Base-by-base conservation (phyloP, 2,797 vertebrate species). In the Denticeps clupeoides region DNA sequence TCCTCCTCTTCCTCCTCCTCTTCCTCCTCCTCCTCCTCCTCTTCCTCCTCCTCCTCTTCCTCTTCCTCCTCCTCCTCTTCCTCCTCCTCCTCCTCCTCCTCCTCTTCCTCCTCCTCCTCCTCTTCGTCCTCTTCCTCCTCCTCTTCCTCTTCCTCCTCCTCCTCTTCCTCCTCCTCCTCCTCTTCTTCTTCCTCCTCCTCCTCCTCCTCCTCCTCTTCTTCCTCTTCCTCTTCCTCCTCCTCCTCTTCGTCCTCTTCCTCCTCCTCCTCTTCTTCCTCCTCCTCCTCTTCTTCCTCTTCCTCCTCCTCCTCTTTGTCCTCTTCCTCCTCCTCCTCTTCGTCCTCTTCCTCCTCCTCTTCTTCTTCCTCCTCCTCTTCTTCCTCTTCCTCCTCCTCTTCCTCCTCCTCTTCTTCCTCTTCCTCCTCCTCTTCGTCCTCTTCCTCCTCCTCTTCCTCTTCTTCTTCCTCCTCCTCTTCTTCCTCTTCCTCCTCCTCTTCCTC, bases 271-370 rank as follows among this genome's bases (percentile, higher is more conserved):
- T 8, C 54, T 56, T 56, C 41, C 56, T 59, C 53, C 12, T 59
- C 33, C 5, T 13, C 7, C 6, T n/a, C 8, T 8, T 6, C 10
- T 18, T 9, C 10, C 3, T 7, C 11, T 23, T 22, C n/a, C 2
- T 60, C 57, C 56, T 62, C 59, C 64, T 55, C 53, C 49, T 9
- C 47, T 52, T 43, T 50, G 59, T 62, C 47, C 25, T 64, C 53
- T 58, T 54, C 53, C 41, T 54, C 56, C 38, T 46, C 60, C 44
- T 19, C 46, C 53, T 58, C 58, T 52, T 49, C 55, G 49, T 60
- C 60, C 28, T 28, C 18, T 25, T 9, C 19, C 13, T 12, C 5
- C 4, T 9, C 12, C 3, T 53, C 61, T 68, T 58, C 63, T 65
- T 62, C 47, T 53, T 49, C 64, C 59, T 51, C 58, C 64, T 61